These are phyloP conservation scores for Calcarius lapponicus DNA, from an alignment of 2,797 vertebrate genomes.

Conservation along the genomic window DNA sequence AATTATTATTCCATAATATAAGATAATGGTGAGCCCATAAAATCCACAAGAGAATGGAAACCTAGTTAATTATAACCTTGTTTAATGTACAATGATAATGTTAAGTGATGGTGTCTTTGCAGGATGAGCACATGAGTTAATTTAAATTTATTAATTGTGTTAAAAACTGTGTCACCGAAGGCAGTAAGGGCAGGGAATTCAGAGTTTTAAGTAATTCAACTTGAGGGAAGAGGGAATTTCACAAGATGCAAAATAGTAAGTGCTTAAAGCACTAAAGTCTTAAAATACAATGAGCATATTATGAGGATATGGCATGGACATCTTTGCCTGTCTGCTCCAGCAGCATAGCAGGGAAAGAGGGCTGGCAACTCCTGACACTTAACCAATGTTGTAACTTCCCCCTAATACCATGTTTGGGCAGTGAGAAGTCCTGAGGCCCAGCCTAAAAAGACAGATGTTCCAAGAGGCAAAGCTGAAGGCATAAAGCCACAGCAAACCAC, in stretches of 20 bases:
- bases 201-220: constrained; percentile 41
- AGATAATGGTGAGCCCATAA: constrained; percentile 8
- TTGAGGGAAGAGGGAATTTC: background rate
- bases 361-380: background rate
- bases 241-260: background rate
- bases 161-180: constrained; percentile 29
- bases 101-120: constrained; percentile 20
- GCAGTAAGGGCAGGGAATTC: constrained; percentile 27
- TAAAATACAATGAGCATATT: background rate
- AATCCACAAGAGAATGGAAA: constrained; percentile 26
- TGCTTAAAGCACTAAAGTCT: background rate
- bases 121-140: background rate
- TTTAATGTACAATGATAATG: constrained; percentile 5
- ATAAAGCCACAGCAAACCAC: background rate
- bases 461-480: background rate
- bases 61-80: constrained; percentile 29
- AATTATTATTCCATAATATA: constrained; percentile 24
- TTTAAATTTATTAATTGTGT: constrained; percentile 41
- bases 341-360: background rate
- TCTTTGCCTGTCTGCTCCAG: background rate
- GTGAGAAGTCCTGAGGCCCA: background rate
- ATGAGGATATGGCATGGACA: background rate
- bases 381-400: background rate
- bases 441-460: background rate
- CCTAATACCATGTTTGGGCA: background rate